Evolutionary conservation across 1,140 invertebrate species (phyloP).

Genomic region (Drosophila murphyi): DNA sequence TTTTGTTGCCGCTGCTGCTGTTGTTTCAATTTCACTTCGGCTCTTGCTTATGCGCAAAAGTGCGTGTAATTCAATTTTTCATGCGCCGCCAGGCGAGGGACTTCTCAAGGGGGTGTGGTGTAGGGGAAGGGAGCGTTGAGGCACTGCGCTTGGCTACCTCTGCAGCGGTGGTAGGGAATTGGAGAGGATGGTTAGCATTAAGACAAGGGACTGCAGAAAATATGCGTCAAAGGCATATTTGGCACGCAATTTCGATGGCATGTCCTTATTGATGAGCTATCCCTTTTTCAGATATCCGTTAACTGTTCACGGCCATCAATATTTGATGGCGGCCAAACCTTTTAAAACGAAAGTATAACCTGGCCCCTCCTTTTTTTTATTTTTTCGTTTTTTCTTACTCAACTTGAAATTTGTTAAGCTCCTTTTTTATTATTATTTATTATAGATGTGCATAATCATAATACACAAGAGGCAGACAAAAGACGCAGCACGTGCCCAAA

Average conservation of each 20-base stretch:
- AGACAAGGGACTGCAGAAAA: constrained; percentile 68
- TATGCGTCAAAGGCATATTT: constrained; percentile 78
- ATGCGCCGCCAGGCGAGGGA: constrained; percentile 52
- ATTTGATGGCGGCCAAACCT: constrained; percentile 64
- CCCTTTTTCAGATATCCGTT: constrained; percentile 62
- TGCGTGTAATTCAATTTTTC: constrained; percentile 82
- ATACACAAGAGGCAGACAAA: constrained; percentile 15
- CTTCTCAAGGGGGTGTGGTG: constrained; percentile 2
- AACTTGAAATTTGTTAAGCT: constrained; percentile 25
- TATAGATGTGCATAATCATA: constrained; percentile 42
- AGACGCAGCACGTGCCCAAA: constrained; percentile 13
- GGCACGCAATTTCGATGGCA: constrained; percentile 66
- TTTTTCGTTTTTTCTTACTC: constrained; percentile 15
- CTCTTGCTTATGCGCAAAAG: constrained; percentile 77
- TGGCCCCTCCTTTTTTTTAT: not conserved
- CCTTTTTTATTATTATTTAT: constrained; percentile 49
- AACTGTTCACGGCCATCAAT: constrained; percentile 68
- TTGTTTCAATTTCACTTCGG: constrained; percentile 50
- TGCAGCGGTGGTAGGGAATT: not conserved
- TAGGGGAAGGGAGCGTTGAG: not conserved
- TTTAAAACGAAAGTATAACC: constrained; percentile 38
- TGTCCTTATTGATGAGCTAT: constrained; percentile 73
- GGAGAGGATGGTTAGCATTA: constrained; percentile 32
- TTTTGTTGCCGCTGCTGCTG: constrained; percentile 45
- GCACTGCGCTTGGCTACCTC: constrained; percentile 35